Percentiles rank a stretch among this genome's conserved stretches.
These are phyloP conservation scores for Chaenocephalus aceratus DNA, from an alignment of 2,113 vertebrate genomes.

Conservation along the genomic window DNA sequence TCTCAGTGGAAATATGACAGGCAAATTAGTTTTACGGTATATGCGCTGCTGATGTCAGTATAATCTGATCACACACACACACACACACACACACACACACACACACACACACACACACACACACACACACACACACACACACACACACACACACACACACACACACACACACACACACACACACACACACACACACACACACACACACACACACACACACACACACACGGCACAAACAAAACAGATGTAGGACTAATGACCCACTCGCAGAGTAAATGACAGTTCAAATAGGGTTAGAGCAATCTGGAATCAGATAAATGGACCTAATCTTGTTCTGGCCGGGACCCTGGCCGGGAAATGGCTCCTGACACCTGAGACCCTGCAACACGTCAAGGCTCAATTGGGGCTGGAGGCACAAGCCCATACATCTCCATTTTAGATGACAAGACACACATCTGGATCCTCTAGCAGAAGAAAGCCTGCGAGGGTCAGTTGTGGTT, in stretches of 20 bases:
- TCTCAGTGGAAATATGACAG: constrained; percentile 51
- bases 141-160: constrained; percentile 3
- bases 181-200: constrained; percentile 2
- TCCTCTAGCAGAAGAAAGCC: constrained; percentile 50
- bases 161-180: constrained; percentile 14
- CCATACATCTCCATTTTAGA: constrained; percentile 83
- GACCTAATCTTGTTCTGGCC: constrained; percentile 83
- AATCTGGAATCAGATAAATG: constrained; percentile 85
- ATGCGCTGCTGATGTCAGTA: constrained; percentile 36
- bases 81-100: not conserved
- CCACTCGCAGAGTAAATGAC: constrained; percentile 77
- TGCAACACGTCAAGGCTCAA: constrained; percentile 75
- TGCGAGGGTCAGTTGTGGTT: constrained; percentile 56
- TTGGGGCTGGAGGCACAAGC: constrained; percentile 60
- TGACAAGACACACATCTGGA: constrained; percentile 76
- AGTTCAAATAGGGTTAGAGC: constrained; percentile 81
- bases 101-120: not conserved
- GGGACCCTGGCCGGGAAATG: constrained; percentile 82
- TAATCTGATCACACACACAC: constrained; percentile 49
- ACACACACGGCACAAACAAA: constrained; percentile 66
- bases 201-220: constrained; percentile 2
- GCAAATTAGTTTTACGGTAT: constrained; percentile 53
- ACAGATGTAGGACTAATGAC: constrained; percentile 80
- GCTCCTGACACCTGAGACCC: constrained; percentile 85
- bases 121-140: constrained; percentile 15